phyloP scores from a whole-genome alignment of 2,888 invertebrate genomes.

The Drosophila nr. medialis region DNA sequence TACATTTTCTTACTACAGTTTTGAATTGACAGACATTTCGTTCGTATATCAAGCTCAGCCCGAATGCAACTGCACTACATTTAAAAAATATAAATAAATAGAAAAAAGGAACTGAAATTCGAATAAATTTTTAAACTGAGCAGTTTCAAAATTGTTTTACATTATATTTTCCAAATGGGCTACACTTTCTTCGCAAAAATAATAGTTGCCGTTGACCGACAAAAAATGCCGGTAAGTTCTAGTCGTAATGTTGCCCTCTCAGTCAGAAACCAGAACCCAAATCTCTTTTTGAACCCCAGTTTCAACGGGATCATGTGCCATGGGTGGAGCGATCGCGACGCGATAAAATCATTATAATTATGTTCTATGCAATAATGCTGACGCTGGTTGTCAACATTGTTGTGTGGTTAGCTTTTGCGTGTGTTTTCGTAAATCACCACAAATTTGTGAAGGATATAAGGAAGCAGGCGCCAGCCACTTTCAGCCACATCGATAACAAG shows the following conservation, averaged over 20 bases:
- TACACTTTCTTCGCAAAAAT: slow-evolving; percentile 1
- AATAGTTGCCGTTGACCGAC: background rate
- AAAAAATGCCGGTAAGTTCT: slow-evolving; percentile 20
- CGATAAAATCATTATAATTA: slow-evolving; percentile 38
- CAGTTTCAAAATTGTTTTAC: slow-evolving; percentile 2
- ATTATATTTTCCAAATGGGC: slow-evolving; percentile 3
- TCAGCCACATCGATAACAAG: background rate
- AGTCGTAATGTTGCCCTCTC: background rate
- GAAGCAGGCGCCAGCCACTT: background rate
- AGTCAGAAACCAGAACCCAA: background rate
- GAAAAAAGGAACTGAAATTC: background rate
- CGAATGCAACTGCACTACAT: background rate
- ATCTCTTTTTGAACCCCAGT: slow-evolving; percentile 8
- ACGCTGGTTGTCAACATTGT: slow-evolving; percentile 17
- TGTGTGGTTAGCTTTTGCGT: slow-evolving; percentile 29
- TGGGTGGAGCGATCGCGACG: slow-evolving; percentile 37
- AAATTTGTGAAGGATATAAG: slow-evolving; percentile 4
- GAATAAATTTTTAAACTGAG: background rate
- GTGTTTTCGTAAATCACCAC: slow-evolving; percentile 24
- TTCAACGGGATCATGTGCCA: slow-evolving; percentile 17
- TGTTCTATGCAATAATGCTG: slow-evolving; percentile 25
- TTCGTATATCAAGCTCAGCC: too few relatives aligned
- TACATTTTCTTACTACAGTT: too few relatives aligned
- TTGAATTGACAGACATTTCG: too few relatives aligned
- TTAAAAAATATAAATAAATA: background rate